Conservation (phyloP, 2,113 vertebrate genomes). For the Brachypteracias leptosomus region DNA sequence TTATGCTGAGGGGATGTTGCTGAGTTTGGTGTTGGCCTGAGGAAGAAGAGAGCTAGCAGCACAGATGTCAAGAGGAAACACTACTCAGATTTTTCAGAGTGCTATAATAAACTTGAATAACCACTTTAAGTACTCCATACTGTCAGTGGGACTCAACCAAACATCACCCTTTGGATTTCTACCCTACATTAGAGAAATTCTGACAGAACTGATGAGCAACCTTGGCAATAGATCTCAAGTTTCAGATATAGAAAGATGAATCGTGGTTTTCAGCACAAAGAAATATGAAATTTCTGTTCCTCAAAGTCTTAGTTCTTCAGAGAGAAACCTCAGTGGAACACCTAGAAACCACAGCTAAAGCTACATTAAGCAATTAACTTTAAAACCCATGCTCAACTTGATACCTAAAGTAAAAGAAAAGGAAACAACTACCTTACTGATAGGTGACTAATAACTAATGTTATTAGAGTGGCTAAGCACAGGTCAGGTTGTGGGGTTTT, state of each 20-base stretch:
- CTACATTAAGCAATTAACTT: not conserved
- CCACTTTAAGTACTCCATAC: not conserved
- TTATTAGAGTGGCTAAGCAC: not conserved
- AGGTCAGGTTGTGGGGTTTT: not conserved
- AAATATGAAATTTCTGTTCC: too few species aligned
- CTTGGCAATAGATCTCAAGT: not conserved
- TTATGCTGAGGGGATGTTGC: too few species aligned
- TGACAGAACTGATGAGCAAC: not conserved
- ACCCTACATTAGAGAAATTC: not conserved
- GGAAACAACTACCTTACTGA: not conserved
- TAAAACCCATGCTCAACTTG: not conserved
- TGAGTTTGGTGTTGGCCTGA: too few species aligned
- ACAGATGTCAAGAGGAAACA: not conserved
- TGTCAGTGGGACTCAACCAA: not conserved
- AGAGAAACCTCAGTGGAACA: not conserved
- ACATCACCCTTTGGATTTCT: not conserved
- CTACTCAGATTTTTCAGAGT: not conserved
- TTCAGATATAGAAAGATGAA: not conserved
- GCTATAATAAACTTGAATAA: not conserved
- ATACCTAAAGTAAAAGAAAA: not conserved
- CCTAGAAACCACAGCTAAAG: not conserved
- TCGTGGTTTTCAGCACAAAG: not conserved
- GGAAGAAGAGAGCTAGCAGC: too few species aligned
- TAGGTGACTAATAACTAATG: not conserved
- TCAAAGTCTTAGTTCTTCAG: not conserved